Evolutionary conservation across 2,888 invertebrate genomes (phyloP).

Genomic region (Pycnomerus fuliginosus): DNA sequence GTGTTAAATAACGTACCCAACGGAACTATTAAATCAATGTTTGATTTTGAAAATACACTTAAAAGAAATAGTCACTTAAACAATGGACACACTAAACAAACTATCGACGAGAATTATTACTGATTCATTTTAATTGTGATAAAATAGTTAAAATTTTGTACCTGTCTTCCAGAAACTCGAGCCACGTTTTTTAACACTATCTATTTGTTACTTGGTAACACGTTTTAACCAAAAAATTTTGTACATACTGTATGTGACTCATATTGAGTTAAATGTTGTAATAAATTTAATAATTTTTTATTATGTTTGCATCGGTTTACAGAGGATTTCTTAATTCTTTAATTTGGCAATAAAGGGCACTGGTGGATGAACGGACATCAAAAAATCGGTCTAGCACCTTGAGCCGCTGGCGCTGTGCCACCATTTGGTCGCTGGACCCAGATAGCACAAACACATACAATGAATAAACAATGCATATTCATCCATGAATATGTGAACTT

Average conservation of each 20-base stretch:
- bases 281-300: conserved; percentile 6
- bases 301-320: too few species aligned
- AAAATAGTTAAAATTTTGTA: conserved; percentile 7
- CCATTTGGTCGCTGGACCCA: too few species aligned
- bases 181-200: background rate
- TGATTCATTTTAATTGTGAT: conserved; percentile 25
- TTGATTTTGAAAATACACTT: conserved; percentile 66
- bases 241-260: conserved; percentile 11
- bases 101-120: conserved; percentile 39
- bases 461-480: too few species aligned
- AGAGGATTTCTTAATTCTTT: too few species aligned
- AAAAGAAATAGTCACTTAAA: conserved; percentile 69
- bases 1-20: conserved; percentile 39
- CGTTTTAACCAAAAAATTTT: background rate
- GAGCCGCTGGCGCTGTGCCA: too few species aligned
- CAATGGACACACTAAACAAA: conserved; percentile 56
- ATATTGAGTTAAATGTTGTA: conserved; percentile 10
- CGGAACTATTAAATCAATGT: conserved; percentile 57
- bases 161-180: conserved; percentile 4
- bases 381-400: too few species aligned
- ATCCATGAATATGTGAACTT: too few species aligned
- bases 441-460: too few species aligned
- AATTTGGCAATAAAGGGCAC: too few species aligned
- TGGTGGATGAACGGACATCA: too few species aligned
- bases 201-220: background rate